phyloP scores from a whole-genome alignment of 2,797 vertebrate species.

The Zenarchopterus dispar region DNA sequence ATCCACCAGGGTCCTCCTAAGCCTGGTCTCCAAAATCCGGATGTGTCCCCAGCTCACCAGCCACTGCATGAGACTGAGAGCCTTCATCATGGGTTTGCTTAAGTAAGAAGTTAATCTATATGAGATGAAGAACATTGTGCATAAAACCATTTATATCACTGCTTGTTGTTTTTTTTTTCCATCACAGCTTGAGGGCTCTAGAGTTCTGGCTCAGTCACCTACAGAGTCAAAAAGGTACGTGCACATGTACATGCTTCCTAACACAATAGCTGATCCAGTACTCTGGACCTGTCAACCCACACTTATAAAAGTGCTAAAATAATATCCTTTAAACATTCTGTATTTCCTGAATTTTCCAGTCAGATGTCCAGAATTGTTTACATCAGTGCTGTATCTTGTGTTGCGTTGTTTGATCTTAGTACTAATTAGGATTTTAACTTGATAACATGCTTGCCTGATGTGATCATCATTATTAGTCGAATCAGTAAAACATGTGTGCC shows the following conservation, averaged over 20 bases:
- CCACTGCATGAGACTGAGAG: constrained; percentile 90
- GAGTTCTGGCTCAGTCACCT: constrained; percentile 96
- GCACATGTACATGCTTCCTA: not conserved
- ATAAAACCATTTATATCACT: not conserved
- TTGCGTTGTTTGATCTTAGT: too few relatives aligned
- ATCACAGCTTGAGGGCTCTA: constrained; percentile 88
- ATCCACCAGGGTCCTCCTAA: constrained; percentile 87
- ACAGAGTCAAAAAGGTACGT: constrained; percentile 89
- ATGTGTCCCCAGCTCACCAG: constrained; percentile 87
- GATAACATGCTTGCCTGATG: too few relatives aligned
- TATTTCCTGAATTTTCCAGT: too few relatives aligned
- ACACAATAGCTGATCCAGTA: too few relatives aligned
- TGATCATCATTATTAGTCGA: too few relatives aligned
- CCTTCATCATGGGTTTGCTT: constrained; percentile 94
- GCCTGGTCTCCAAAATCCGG: constrained; percentile 88
- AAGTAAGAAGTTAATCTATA: constrained; percentile 83
- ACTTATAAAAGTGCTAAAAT: too few relatives aligned
- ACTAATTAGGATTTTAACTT: too few relatives aligned
- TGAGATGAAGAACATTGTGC: not conserved
- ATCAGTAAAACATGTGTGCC: too few relatives aligned
- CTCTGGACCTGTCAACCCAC: too few relatives aligned
- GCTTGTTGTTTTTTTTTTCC: constrained; percentile 10
- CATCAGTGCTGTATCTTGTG: too few relatives aligned
- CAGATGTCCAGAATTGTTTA: too few relatives aligned
- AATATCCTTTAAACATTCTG: too few relatives aligned